Evolutionary conservation across 2,888 invertebrate species (phyloP), one percentile per base, ranked within the genome.

Genomic region (Drosophila tanythrix): DNA sequence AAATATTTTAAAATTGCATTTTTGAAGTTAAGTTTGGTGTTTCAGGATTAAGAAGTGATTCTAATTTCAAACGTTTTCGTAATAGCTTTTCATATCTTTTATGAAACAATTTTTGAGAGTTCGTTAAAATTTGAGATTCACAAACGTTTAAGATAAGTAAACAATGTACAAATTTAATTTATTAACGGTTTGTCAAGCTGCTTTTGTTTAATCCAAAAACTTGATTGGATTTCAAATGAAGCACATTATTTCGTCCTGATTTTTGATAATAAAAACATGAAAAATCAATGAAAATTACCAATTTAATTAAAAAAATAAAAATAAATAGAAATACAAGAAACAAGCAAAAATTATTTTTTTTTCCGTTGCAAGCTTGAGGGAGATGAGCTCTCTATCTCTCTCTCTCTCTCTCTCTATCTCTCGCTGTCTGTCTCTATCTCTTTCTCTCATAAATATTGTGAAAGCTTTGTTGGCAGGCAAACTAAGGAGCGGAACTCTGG

Each of bases 401-500:
- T 33, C 55, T 35, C 21, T 8, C 4, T 25, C 15, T 33, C 21
- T 13, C 7, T 25, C 33, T 52, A 3, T 21, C 10, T n/a, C 7
- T 6, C 18, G 3, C 8, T 35, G 25, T 52, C 21, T 15, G 21
- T 35, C 35, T 52, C 52, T 15, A 3, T 27, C 25, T 27, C 55
- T 27, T 13, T 36, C 8, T 21, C 11, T 56, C n/a, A 25, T 55
- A 27, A 36, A 55, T 36, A 36, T 38, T 13, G 36, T 36, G 15
- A 55, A 55, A 55, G 55, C 55, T 56, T 56, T 56, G n/a, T 56
- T 38, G n/a, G 38, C 56, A 27, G 27, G 38, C 56, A 56, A 38
- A 18, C n/a, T 27, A 56, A 38, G 56, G 56, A 56, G 56, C 56
- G 56, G 56, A 38, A 27, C 56, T 38, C 27, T 56, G 55, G 36